Percentiles rank a stretch among this genome's conserved stretches.
These are phyloP conservation scores for Eumerus sabulonum DNA, from an alignment of 2,888 invertebrate genomes.

Conservation along the genomic window DNA sequence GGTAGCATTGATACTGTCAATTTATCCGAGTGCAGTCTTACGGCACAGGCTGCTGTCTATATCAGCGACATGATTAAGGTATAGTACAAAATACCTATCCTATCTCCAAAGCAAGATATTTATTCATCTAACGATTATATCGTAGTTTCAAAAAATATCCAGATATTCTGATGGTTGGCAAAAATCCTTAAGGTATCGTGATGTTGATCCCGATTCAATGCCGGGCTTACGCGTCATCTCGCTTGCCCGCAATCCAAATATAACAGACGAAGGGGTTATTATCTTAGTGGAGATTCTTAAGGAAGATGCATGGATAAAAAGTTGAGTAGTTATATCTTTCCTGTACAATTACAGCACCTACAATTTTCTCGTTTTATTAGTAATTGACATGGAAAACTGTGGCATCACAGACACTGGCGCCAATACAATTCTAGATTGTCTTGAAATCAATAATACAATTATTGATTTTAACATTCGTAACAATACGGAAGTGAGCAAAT, in stretches of 20 bases:
- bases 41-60: conserved; percentile 82
- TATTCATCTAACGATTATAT: not conserved
- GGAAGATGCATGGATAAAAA: conserved; percentile 90
- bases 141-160: conserved; percentile 84
- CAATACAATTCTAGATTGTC: conserved; percentile 81
- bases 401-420: conserved; percentile 84
- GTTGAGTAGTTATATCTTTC: conserved; percentile 74
- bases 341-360: not conserved
- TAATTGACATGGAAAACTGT: conserved; percentile 87
- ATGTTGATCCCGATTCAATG: conserved; percentile 86
- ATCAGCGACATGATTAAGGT: conserved; percentile 85
- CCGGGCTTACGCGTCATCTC: conserved; percentile 85
- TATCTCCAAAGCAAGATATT: too few relatives aligned
- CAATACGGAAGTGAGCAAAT: conserved; percentile 81
- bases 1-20: conserved; percentile 85
- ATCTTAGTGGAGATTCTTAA: conserved; percentile 84
- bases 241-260: conserved; percentile 84
- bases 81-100: not conserved
- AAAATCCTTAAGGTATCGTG: conserved; percentile 87
- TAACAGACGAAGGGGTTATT: conserved; percentile 83
- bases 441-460: conserved; percentile 84
- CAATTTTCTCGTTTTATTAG: conserved; percentile 73
- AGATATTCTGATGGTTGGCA: conserved; percentile 91
- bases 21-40: conserved; percentile 85
- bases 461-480: conserved; percentile 84